Conservation (phyloP, 2,797 vertebrate species). For the Podargus strigoides region DNA sequence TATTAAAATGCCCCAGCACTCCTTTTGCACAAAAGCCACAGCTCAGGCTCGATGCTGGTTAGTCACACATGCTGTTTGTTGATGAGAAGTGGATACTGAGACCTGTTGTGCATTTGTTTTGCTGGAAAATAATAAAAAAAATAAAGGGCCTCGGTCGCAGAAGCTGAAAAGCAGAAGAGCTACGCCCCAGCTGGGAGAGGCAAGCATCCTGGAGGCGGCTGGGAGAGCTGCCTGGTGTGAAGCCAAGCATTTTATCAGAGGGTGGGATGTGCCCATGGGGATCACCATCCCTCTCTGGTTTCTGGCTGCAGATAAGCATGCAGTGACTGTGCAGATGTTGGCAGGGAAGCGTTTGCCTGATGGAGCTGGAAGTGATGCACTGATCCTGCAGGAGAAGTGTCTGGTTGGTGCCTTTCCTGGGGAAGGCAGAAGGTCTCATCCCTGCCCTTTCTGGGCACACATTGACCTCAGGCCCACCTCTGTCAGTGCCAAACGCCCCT, state of each 20-base stretch:
- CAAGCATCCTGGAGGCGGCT: neutral
- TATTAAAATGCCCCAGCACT: neutral
- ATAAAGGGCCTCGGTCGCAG: neutral
- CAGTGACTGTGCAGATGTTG: neutral
- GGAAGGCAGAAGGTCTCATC: neutral
- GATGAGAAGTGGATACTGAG: neutral
- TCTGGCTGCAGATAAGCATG: neutral
- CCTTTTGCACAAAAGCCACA: neutral
- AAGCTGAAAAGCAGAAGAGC: neutral
- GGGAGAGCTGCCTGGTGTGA: neutral
- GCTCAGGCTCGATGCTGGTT: neutral
- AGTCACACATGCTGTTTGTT: neutral
- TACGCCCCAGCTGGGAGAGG: neutral
- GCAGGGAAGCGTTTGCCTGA: neutral
- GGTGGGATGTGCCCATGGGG: neutral
- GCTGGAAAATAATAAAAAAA: too few species aligned
- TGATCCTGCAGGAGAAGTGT: neutral
- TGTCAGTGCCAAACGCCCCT: rapidly evolving
- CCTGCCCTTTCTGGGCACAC: neutral
- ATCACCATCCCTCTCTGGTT: neutral
- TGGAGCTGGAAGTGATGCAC: neutral
- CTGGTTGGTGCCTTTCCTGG: neutral
- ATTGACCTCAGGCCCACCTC: rapidly evolving
- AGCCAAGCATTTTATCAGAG: neutral
- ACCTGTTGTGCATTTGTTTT: neutral